Percentiles rank a stretch among this genome's conserved stretches.
Conservation (phyloP, 1,140 invertebrate genomes). For the Drosophila ohnishii region DNA sequence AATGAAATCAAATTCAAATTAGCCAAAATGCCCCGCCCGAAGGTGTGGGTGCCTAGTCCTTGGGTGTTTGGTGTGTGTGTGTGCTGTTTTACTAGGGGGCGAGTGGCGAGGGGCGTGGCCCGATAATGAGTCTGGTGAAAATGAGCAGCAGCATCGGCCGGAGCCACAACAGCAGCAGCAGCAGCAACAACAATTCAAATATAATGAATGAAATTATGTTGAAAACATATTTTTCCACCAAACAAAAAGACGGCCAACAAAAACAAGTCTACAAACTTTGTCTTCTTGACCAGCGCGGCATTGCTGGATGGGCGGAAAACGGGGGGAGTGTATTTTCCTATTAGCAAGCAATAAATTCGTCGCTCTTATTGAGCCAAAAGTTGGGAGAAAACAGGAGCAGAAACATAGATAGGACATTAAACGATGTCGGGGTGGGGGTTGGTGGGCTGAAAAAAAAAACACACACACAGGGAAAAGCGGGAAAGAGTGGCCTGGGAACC, state of each 20-base stretch:
- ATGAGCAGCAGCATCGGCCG: conserved; percentile 42
- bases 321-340: conserved; percentile 58
- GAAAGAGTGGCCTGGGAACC: background rate
- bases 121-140: conserved; percentile 50
- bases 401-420: conserved; percentile 48
- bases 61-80: background rate
- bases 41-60: conserved; percentile 15
- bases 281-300: conserved; percentile 24
- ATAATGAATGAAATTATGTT: conserved; percentile 75
- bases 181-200: conserved; percentile 55
- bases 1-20: conserved; percentile 76
- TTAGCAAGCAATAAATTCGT: conserved; percentile 76
- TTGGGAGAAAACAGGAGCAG: conserved; percentile 37
- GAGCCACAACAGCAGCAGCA: conserved; percentile 22
- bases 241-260: conserved; percentile 16
- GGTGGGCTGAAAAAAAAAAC: background rate
- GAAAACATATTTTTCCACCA: conserved; percentile 64
- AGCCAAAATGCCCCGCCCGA: conserved; percentile 46
- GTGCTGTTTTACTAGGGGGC: conserved; percentile 1
- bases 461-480: conserved; percentile 2
- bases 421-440: background rate
- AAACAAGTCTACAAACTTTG: conserved; percentile 44
- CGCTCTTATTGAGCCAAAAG: conserved; percentile 58
- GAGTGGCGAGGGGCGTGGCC: conserved; percentile 12
- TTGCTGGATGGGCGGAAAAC: background rate